Evolutionary conservation across 2,888 invertebrate species (phyloP), one percentile per base, ranked within the genome.

Genomic region (Pogonocherus hispidulus): DNA sequence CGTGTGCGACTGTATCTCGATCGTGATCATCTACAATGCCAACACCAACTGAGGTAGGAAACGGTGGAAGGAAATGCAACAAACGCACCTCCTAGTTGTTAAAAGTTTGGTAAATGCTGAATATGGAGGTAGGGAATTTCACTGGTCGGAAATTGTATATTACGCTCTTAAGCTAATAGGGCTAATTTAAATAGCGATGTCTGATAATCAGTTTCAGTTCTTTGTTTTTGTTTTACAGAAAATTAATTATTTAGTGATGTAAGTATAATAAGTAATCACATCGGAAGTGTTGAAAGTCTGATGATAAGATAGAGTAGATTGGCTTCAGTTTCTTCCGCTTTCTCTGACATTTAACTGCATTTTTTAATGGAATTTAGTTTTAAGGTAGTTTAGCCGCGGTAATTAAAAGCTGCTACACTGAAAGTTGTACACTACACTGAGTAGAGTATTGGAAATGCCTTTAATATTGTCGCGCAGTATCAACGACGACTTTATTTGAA

Each of bases 11-110:
- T 3, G 20, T 14, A 37, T n/a, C 19, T 19, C 6, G 37, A 55
- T 14, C 20, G 55, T 37, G 37, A 41, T 41, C 41, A 14, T n/a
- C n/a, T n/a, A 41, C 41, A 41, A 41, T 41, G n/a, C 41, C 16
- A 41, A 16, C 41, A 14, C 41, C 14, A 41, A 41, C 41, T 41
- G 41, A 41, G 41, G 41, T 41, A 41, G 11, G 41, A 41, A 41
- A 41, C 41, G 41, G 11, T 14, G 41, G 41, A 18, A 52, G 16
- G 18, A 52, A 52, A 52, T 32, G 27, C 51, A 52, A 52, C 18
- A 52, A 52, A 27, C 27, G 32, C 32, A n/a, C 4, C 9, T 8
- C 14, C 41, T n/a, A 41, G 14, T 3, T 41, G 14, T n/a, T 41
- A 41, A 41, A 32, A 41, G 41, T 41, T 41, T 9, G 37, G 16